These are phyloP conservation scores for Kradibia gibbosae DNA, from an alignment of 1,140 invertebrate species.

Conservation along the genomic window DNA sequence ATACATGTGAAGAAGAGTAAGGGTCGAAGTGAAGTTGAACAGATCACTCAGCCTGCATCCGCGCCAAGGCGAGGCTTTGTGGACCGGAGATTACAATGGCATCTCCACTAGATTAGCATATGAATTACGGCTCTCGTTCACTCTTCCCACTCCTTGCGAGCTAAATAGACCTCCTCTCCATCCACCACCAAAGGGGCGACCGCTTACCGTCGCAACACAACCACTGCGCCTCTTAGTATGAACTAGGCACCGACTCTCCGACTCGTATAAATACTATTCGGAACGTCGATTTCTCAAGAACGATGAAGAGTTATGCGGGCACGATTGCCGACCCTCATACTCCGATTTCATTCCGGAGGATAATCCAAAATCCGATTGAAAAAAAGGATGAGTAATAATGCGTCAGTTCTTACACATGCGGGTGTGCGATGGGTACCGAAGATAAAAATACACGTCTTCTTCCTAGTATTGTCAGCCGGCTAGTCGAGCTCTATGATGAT, in stretches of 20 bases:
- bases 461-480: not conserved
- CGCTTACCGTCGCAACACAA: not conserved
- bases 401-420: slow-evolving; percentile 2
- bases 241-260: not conserved
- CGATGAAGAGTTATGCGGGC: slow-evolving; percentile 47
- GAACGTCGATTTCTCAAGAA: slow-evolving; percentile 37
- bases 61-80: slow-evolving; percentile 68
- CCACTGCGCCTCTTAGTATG: no score
- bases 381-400: slow-evolving; percentile 25
- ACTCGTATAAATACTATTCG: slow-evolving; percentile 38
- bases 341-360: not conserved
- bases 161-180: slow-evolving; percentile 29
- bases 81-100: slow-evolving; percentile 73
- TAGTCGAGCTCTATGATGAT: not conserved
- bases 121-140: slow-evolving; percentile 66
- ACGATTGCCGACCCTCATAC: slow-evolving; percentile 8
- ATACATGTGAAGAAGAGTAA: not conserved
- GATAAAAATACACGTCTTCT: not conserved
- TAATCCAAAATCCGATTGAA: slow-evolving; percentile 1
- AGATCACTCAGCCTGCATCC: slow-evolving; percentile 67
- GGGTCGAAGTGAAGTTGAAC: slow-evolving; percentile 51
- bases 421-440: not conserved
- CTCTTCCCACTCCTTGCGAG: slow-evolving; percentile 36
- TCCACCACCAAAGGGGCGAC: not conserved
- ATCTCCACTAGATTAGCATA: slow-evolving; percentile 73